Base-by-base conservation (phyloP, 2,797 vertebrate species). In the Etheostoma perlongum region DNA sequence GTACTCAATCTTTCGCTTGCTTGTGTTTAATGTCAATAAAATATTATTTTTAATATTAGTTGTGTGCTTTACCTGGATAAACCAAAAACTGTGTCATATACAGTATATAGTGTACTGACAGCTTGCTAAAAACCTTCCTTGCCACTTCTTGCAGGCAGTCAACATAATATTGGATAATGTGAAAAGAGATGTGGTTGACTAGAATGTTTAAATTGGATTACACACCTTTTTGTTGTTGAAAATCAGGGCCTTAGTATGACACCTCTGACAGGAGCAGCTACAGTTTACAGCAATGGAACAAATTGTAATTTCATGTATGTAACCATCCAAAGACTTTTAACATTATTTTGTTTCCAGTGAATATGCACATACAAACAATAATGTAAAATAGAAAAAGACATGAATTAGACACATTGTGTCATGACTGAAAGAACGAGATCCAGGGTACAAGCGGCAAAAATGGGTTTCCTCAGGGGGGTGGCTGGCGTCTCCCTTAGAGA, bases 11-110 rank as follows among this genome's bases (percentile, higher is more conserved):
- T 12, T 85, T 79, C 30, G 67, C 66, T 81, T 82, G 72, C 66
- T 72, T 87, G 63, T 89, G 90, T 92, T 88, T 88, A 80, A 85
- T 74, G 66, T 78, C 77, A 89, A 89, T 86, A 92, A 93, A 91
- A 85, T 75, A 49, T 65, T 80, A 78, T 93, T 91, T 88, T 79
- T 53, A 90, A 79, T 12, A 47, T 59, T n/a, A 44, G 18, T 14
- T 52, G 23, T 68, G 36, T 70, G 19, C 1, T 72, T 74, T 65
- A 25, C 18, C 14, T 23, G 52, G n/a, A 60, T 19, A 33, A 15
- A 65, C n/a, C 14, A 48, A 21, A 21, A 47, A 6, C 6, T 12
- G 2, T 12, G 1, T 25, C 9, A 19, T 33, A 8, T 8, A 33
- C 21, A 23, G 21, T 7, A 1, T 33, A 33, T 33, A 33, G 8